Conservation (phyloP, 2,888 invertebrate species). For the Cosmorhoe ocellata region DNA sequence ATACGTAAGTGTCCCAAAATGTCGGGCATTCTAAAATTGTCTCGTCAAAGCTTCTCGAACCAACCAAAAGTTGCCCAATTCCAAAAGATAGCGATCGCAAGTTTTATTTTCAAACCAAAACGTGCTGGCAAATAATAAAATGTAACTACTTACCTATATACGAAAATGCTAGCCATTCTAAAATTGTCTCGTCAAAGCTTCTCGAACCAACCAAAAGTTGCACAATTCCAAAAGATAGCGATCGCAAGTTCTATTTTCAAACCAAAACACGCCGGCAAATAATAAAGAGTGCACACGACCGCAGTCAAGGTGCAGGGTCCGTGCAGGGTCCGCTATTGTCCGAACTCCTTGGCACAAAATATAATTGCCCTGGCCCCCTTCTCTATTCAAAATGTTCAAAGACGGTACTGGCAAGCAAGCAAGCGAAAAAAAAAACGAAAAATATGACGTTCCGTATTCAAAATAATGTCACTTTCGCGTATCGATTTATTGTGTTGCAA, state of each 20-base stretch:
- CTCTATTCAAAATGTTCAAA: constrained; percentile 43
- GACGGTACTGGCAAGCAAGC: constrained; percentile 37
- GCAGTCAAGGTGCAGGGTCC: constrained; percentile 59
- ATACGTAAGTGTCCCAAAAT: no score
- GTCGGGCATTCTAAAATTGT: background rate
- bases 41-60: constrained; percentile 2
- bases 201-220: constrained; percentile 28
- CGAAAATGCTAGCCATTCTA: background rate
- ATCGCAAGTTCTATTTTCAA: constrained; percentile 53
- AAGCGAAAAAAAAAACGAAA: constrained; percentile 54
- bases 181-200: background rate
- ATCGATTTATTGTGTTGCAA: constrained; percentile 70
- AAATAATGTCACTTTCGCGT: constrained; percentile 77
- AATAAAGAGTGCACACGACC: constrained; percentile 66
- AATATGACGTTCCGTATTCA: constrained; percentile 71
- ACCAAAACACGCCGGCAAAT: constrained; percentile 59
- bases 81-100: constrained; percentile 50
- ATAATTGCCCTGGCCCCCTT: constrained; percentile 77
- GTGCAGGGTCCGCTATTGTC: constrained; percentile 52
- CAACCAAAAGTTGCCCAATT: constrained; percentile 36
- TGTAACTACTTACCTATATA: no score
- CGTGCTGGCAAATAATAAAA: constrained; percentile 55
- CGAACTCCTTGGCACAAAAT: constrained; percentile 59
- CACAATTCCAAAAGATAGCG: constrained; percentile 47
- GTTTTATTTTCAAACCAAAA: constrained; percentile 61